Base-by-base conservation (phyloP, 2,888 invertebrate genomes). In the Caradrina kadenii region DNA sequence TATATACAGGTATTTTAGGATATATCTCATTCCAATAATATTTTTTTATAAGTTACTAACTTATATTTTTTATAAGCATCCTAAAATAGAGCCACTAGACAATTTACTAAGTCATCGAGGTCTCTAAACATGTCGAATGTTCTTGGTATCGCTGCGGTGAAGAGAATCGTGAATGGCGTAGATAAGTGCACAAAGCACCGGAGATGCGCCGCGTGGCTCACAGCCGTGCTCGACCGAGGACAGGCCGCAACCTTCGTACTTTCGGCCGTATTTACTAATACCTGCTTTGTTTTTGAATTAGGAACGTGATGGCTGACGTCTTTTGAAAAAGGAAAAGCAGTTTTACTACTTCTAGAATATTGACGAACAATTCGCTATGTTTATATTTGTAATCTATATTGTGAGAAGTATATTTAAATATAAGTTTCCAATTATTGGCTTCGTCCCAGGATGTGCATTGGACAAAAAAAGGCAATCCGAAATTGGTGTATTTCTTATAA, bases 111-210 rank as follows among this genome's bases (percentile, higher is more conserved):
- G 76, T 80, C 84, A 87, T 83, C 82, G 84, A 85, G 83, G 88
- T 77, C 83, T 77, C 79, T 63, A 69, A 78, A 85, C 63, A 69
- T 81, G 77, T 80, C 59, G 73, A 81, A 79, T 66, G 81, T 82
- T 83, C 85, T 83, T 79, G 82, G 87, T 86, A 82, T 83, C 77
- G 80, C 74, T 71, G 69, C 78, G 76, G 93, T 93, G 92, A 90
- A 91, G 91, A 93, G 92, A 95, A 95, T 95, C 86, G 89, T 95
- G 95, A 95, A 95, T 95, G 90, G 94, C 93, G 93, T 91, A 90
- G 92, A 93, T 93, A 94, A 94, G 90, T 89, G 90, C 87, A 94
- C 95, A 95, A 95, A 93, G 87, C 90, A 87, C 91, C 92, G 95
- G 95, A 92, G 94, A 95, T 95, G 91, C 93, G 87, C 87, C 86